These are phyloP conservation scores for Drosophila tropicalis DNA, from an alignment of 1,140 invertebrate species.

Conservation along the genomic window DNA sequence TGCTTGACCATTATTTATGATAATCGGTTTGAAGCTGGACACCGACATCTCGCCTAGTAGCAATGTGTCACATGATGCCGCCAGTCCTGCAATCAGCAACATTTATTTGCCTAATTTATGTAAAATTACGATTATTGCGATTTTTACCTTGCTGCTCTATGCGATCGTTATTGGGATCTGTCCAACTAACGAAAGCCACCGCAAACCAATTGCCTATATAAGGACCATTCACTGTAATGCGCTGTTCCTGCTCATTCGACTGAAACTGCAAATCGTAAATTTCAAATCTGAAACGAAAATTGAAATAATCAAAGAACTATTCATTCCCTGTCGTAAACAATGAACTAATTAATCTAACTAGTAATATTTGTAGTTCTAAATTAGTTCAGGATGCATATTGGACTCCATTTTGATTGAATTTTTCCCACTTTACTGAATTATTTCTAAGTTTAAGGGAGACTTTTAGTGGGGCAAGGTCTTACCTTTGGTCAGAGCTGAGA, in stretches of 20 bases:
- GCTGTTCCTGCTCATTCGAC: slow-evolving; percentile 84
- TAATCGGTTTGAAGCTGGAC: slow-evolving; percentile 61
- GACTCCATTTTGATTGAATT: too few species aligned
- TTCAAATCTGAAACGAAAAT: slow-evolving; percentile 42
- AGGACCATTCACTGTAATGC: slow-evolving; percentile 86
- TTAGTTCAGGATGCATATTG: too few species aligned
- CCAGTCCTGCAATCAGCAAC: slow-evolving; percentile 83
- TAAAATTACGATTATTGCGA: too few species aligned
- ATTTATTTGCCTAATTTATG: too few species aligned
- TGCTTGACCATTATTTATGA: slow-evolving; percentile 67
- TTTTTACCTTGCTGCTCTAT: slow-evolving; percentile 91
- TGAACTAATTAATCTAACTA: too few species aligned
- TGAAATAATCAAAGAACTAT: background rate
- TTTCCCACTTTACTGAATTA: too few species aligned
- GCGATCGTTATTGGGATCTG: slow-evolving; percentile 87
- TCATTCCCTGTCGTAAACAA: background rate
- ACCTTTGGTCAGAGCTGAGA: slow-evolving; percentile 84
- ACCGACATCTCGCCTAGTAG: slow-evolving; percentile 77
- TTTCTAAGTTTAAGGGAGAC: too few species aligned
- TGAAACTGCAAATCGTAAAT: slow-evolving; percentile 82
- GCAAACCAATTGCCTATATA: slow-evolving; percentile 91
- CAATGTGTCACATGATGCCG: slow-evolving; percentile 83
- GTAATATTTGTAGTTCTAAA: too few species aligned
- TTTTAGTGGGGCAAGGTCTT: slow-evolving; percentile 6
- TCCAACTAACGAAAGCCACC: slow-evolving; percentile 89